phyloP scores from a whole-genome alignment of 1,140 invertebrate species.

The Drosophila biarmipes region DNA sequence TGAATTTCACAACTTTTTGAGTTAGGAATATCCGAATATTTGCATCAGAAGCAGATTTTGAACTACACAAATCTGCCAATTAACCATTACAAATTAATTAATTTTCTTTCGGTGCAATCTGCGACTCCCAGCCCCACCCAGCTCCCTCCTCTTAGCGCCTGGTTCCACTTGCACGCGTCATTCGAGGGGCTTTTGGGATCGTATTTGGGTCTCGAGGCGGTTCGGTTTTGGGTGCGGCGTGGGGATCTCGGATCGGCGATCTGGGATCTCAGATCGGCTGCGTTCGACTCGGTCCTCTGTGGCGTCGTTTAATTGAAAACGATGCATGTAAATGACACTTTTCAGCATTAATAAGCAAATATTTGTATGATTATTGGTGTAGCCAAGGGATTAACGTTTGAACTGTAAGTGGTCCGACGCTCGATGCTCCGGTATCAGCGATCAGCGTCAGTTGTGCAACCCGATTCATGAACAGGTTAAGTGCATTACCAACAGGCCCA shows the following conservation, averaged over 20 bases:
- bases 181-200: constrained; percentile 38
- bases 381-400: constrained; percentile 69
- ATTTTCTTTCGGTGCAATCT: constrained; percentile 18
- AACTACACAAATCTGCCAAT: neutral
- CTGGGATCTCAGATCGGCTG: constrained; percentile 35
- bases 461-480: constrained; percentile 53
- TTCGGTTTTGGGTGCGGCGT: constrained; percentile 48
- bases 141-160: constrained; percentile 34
- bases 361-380: constrained; percentile 82
- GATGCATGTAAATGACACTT: constrained; percentile 84
- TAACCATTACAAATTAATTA: neutral
- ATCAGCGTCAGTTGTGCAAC: constrained; percentile 46
- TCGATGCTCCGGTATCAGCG: constrained; percentile 38
- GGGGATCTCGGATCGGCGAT: constrained; percentile 42
- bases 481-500: constrained; percentile 44
- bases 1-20: no score
- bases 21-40: neutral
- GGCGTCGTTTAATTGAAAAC: constrained; percentile 84
- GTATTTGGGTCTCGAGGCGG: constrained; percentile 42
- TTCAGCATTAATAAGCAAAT: constrained; percentile 84
- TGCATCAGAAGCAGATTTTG: neutral
- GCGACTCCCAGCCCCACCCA: constrained; percentile 6
- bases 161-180: constrained; percentile 48
- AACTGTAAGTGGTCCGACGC: constrained; percentile 51
- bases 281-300: constrained; percentile 38